A percentile compares a stretch with the other conserved stretches of the same genome.
phyloP scores from a whole-genome alignment of 2,113 vertebrate species.

The Sebastes fasciatus region DNA sequence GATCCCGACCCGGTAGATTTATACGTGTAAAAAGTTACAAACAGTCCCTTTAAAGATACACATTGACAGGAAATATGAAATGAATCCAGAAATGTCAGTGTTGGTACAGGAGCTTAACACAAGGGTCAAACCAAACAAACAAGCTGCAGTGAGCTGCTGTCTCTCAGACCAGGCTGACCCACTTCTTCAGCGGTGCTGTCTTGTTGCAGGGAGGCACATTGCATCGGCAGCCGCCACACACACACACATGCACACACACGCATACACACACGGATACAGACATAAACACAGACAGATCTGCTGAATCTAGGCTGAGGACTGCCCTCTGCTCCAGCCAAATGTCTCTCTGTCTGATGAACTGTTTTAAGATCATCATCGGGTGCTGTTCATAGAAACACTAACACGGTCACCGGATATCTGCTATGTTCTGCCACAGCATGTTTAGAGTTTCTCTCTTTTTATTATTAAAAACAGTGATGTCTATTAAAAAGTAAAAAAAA shows the following conservation, averaged over 20 bases:
- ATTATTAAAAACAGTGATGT: background rate
- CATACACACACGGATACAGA: conserved; percentile 24
- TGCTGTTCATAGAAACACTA: background rate
- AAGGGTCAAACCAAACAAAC: background rate
- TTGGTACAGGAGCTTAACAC: no score
- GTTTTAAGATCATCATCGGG: background rate
- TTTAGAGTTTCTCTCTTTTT: background rate
- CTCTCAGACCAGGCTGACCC: conserved; percentile 45
- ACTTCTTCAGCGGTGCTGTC: conserved; percentile 42
- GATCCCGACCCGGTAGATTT: no score
- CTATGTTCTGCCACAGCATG: background rate
- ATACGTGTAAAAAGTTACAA: no score
- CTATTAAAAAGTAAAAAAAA: background rate
- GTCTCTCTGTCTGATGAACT: background rate
- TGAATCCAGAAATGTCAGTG: background rate
- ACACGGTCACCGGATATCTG: background rate
- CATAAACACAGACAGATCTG: conserved; percentile 7
- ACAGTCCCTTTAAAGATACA: background rate
- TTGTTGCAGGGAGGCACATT: conserved; percentile 27
- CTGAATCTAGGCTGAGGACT: conserved; percentile 14
- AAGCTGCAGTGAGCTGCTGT: conserved; percentile 7
- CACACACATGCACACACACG: conserved; percentile 10
- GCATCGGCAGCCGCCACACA: background rate
- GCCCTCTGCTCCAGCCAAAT: no score
- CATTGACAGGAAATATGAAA: background rate